Evolutionary conservation across 1,140 invertebrate genomes (phyloP).

Genomic region (Drosophila tsacasi): DNA sequence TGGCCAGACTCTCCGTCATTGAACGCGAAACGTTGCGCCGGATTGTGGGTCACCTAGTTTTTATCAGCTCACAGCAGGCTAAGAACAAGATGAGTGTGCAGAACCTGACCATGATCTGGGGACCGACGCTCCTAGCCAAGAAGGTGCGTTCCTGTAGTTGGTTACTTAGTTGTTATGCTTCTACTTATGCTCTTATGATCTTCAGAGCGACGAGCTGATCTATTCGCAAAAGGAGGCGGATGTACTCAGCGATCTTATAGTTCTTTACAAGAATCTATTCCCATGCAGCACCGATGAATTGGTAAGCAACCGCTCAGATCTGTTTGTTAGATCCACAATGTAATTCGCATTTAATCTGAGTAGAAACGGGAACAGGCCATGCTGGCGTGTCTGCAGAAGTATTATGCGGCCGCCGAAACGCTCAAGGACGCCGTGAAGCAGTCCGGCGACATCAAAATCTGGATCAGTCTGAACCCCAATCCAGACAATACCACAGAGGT

Average conservation of each 20-base stretch:
- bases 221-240: slow-evolving; percentile 89
- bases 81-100: slow-evolving; percentile 92
- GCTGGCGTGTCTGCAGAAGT: slow-evolving; percentile 89
- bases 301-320: slow-evolving; percentile 27
- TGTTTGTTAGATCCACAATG: background rate
- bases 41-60: slow-evolving; percentile 92
- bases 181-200: background rate
- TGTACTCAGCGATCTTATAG: slow-evolving; percentile 90
- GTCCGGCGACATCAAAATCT: slow-evolving; percentile 92
- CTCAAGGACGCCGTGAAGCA: slow-evolving; percentile 87
- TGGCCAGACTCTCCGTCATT: slow-evolving; percentile 89
- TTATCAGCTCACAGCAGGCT: slow-evolving; percentile 90
- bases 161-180: background rate
- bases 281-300: slow-evolving; percentile 86
- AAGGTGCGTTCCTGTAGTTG: slow-evolving; percentile 84
- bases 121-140: slow-evolving; percentile 92
- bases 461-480: slow-evolving; percentile 87
- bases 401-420: slow-evolving; percentile 86
- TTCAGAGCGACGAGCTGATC: slow-evolving; percentile 77
- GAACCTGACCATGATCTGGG: slow-evolving; percentile 94
- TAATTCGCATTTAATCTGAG: background rate
- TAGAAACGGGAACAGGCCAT: slow-evolving; percentile 90
- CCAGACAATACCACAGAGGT: slow-evolving; percentile 79
- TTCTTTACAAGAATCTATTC: slow-evolving; percentile 86
- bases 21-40: slow-evolving; percentile 90